Conservation (phyloP, 2,797 vertebrate species). For the Champsocephalus gunnari region DNA sequence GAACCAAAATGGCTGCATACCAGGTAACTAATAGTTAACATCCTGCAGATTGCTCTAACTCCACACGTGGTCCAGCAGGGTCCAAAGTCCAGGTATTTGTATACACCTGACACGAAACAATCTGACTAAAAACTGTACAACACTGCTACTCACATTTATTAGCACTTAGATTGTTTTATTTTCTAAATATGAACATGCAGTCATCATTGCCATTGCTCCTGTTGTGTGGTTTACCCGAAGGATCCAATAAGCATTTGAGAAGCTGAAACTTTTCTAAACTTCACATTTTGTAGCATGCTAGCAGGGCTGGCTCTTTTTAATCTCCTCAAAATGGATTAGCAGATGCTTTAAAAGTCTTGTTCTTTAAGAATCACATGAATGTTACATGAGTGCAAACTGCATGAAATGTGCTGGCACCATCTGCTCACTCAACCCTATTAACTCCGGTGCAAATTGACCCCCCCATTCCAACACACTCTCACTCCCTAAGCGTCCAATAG, state of each 20-base stretch:
- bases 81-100: no score
- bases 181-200: neutral
- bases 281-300: conserved; percentile 16
- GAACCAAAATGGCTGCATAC: no score
- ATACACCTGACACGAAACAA: neutral
- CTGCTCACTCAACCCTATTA: conserved; percentile 77
- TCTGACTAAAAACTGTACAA: neutral
- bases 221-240: neutral
- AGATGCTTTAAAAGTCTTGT: conserved; percentile 44
- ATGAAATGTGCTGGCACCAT: conserved; percentile 72
- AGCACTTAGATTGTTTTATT: conserved; percentile 6
- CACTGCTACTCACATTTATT: neutral
- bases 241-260: conserved; percentile 19
- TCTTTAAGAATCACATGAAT: conserved; percentile 72
- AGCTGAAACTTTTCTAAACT: conserved; percentile 16
- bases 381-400: conserved; percentile 67
- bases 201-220: neutral
- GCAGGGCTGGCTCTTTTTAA: conserved; percentile 6
- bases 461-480: conserved; percentile 40
- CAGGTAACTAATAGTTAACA: no score
- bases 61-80: no score
- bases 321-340: conserved; percentile 50
- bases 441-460: conserved; percentile 69
- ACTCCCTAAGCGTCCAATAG: no score
- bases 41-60: no score